phyloP scores from a whole-genome alignment of 2,113 vertebrate species.

The Dipodomys ordii region DNA sequence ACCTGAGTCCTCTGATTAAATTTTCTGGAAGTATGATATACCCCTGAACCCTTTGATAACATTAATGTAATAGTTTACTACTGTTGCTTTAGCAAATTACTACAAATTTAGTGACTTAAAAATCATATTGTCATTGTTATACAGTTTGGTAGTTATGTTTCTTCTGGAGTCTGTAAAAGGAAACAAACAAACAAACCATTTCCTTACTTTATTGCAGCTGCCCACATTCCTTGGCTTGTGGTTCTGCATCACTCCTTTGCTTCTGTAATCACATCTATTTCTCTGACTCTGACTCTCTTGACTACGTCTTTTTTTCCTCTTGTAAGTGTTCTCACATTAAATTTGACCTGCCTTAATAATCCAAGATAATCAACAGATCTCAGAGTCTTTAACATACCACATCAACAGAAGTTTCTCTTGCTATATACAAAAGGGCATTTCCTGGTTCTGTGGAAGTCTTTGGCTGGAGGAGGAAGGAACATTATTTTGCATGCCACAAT shows the following conservation, averaged over 20 bases:
- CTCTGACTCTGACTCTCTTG: not conserved
- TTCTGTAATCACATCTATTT: not conserved
- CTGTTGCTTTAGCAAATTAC: conserved; percentile 2
- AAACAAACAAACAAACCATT: not conserved
- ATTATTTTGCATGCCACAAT: not conserved
- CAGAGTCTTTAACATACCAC: not conserved
- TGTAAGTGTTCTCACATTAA: not conserved
- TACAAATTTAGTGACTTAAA: not conserved
- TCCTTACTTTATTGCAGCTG: not conserved
- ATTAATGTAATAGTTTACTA: not conserved
- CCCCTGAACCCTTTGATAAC: not conserved
- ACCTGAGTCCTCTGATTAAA: not conserved
- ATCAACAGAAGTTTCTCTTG: not conserved
- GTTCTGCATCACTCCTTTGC: not conserved
- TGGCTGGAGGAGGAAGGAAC: not conserved
- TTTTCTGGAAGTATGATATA: not conserved
- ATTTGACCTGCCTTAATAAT: not conserved
- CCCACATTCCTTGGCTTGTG: not conserved
- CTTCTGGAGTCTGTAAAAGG: not conserved
- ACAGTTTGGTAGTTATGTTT: not conserved
- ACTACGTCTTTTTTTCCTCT: not conserved
- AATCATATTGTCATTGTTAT: not conserved
- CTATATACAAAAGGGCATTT: not conserved
- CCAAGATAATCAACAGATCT: conserved; percentile 26
- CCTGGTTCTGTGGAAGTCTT: not conserved